Evolutionary conservation across 2,888 invertebrate genomes (phyloP).

Genomic region (Lapara coniferarum): DNA sequence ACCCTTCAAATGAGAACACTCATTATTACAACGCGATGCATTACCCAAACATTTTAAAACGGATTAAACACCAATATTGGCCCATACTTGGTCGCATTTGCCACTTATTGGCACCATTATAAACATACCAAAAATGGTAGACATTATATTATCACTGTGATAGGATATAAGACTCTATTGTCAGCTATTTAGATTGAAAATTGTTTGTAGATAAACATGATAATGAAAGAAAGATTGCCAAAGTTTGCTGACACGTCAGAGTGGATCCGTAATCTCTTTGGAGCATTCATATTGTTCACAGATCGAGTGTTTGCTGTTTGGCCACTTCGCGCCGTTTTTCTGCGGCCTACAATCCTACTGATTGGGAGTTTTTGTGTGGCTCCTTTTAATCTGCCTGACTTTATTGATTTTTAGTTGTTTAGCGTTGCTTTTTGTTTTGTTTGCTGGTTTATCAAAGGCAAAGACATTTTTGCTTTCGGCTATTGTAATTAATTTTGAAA

Average conservation of each 20-base stretch:
- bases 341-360: conserved; percentile 26
- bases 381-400: conserved; percentile 6
- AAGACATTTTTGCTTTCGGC: not conserved
- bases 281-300: conserved; percentile 54
- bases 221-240: conserved; percentile 61
- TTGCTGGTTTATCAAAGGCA: not conserved
- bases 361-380: conserved; percentile 34
- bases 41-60: conserved; percentile 14
- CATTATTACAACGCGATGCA: conserved; percentile 9
- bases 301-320: conserved; percentile 27
- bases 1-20: conserved; percentile 13
- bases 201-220: conserved; percentile 40
- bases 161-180: conserved; percentile 33
- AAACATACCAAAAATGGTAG: conserved; percentile 55
- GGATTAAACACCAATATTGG: conserved; percentile 23
- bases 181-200: conserved; percentile 27
- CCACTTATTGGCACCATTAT: conserved; percentile 49
- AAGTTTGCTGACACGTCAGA: conserved; percentile 58
- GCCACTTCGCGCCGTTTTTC: conserved; percentile 32
- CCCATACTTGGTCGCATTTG: conserved; percentile 18
- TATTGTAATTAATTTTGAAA: too few species aligned
- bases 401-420: not conserved
- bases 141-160: conserved; percentile 39
- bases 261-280: conserved; percentile 59
- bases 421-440: not conserved